Evolutionary conservation across 2,888 invertebrate genomes (phyloP).

Genomic region (Acheta domesticus): DNA sequence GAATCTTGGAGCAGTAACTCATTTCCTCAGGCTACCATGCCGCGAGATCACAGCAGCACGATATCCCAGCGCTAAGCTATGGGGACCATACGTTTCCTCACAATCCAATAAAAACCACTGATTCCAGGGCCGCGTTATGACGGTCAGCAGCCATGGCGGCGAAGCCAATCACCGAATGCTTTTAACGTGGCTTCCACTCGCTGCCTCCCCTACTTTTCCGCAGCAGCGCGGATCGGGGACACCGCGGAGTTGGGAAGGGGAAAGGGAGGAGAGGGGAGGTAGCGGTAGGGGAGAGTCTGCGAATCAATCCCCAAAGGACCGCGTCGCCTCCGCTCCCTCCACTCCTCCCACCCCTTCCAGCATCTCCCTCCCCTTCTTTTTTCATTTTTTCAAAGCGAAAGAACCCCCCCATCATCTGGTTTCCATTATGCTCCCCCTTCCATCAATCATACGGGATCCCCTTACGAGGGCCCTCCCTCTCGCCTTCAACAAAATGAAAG

Average conservation of each 20-base stretch:
- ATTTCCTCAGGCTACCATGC: too few species aligned
- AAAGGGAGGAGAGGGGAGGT: not conserved
- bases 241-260: not conserved
- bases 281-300: conserved; percentile 20
- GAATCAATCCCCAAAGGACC: conserved; percentile 25
- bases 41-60: too few species aligned
- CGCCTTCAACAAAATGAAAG: not conserved
- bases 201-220: not conserved
- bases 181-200: not conserved
- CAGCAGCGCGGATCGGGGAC: not conserved
- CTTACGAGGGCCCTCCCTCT: conserved; percentile 31
- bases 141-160: not conserved
- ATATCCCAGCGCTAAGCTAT: too few species aligned
- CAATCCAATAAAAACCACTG: too few species aligned
- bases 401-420: conserved; percentile 37
- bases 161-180: not conserved
- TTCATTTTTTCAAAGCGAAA: conserved; percentile 27
- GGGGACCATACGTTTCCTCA: too few species aligned
- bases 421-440: conserved; percentile 31
- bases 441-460: conserved; percentile 30
- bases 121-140: not conserved
- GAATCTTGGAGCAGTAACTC: too few species aligned
- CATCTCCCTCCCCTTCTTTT: conserved; percentile 24
- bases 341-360: conserved; percentile 30
- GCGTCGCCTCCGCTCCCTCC: not conserved